phyloP scores from a whole-genome alignment of 2,797 vertebrate genomes.

The Cynodonichthys magdalenae region DNA sequence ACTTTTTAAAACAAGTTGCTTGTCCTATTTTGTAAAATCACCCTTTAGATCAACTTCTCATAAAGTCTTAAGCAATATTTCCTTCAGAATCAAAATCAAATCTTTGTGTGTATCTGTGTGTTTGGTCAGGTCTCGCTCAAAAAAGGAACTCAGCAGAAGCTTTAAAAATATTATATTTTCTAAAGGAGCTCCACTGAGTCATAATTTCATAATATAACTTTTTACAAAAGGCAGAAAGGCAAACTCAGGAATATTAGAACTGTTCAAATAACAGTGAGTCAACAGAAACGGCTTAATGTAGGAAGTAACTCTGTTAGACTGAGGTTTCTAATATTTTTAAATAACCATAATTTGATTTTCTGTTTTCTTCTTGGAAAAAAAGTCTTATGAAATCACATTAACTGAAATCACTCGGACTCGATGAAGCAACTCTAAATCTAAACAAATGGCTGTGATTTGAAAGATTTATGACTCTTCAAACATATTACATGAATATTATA shows the following conservation, averaged over 20 bases:
- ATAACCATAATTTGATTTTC: neutral
- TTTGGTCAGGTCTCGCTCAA: slow-evolving; percentile 8
- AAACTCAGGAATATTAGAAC: slow-evolving; percentile 4
- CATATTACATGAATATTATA: slow-evolving; percentile 48
- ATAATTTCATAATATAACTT: neutral
- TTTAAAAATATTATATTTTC: slow-evolving; percentile 10
- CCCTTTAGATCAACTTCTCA: slow-evolving; percentile 25
- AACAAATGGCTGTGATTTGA: slow-evolving; percentile 39
- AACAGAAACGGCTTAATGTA: neutral
- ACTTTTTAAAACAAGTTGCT: slow-evolving; percentile 9
- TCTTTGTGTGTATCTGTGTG: neutral
- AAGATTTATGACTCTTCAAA: slow-evolving; percentile 61
- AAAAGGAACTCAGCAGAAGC: slow-evolving; percentile 10
- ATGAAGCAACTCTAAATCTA: slow-evolving; percentile 8
- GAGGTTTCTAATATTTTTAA: slow-evolving; percentile 15
- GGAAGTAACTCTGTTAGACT: neutral
- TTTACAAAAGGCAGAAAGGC: neutral
- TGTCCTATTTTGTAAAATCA: slow-evolving; percentile 6
- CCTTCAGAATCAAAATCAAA: slow-evolving; percentile 10
- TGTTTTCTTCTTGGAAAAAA: neutral
- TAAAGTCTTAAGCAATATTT: slow-evolving; percentile 40
- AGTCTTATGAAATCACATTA: slow-evolving; percentile 10
- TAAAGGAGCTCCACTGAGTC: neutral
- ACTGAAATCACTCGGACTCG: neutral
- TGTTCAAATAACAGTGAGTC: neutral